phyloP scores from a whole-genome alignment of 1,140 invertebrate genomes.

The Saccostrea glomerata region DNA sequence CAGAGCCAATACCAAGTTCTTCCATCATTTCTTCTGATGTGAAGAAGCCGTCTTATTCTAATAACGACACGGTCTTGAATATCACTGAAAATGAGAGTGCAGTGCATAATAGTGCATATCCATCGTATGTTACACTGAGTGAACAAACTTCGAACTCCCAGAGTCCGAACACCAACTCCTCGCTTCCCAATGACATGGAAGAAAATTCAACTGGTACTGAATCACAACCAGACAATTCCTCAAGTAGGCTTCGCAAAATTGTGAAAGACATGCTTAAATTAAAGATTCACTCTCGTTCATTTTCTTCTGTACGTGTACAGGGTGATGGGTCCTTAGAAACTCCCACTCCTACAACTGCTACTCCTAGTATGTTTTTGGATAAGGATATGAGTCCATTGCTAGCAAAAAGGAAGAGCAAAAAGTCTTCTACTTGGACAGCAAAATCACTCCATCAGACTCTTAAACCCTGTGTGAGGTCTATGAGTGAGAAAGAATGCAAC shows the following conservation, averaged over 20 bases:
- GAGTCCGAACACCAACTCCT: not conserved
- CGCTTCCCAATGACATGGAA: not conserved
- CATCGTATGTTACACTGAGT: not conserved
- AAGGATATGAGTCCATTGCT: conserved; percentile 41
- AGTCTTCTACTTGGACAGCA: conserved; percentile 45
- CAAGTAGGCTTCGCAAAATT: conserved; percentile 20
- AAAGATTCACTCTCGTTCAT: conserved; percentile 42
- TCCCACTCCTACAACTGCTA: not conserved
- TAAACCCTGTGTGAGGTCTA: conserved; percentile 7
- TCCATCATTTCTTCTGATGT: not conserved
- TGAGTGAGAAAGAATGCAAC: conserved; percentile 8
- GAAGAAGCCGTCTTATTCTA: not conserved
- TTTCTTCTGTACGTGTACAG: conserved; percentile 4
- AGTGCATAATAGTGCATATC: not conserved
- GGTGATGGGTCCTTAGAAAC: conserved; percentile 44
- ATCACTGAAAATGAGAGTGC: conserved; percentile 13
- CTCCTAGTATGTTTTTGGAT: conserved; percentile 26
- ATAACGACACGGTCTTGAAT: not conserved
- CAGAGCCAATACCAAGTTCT: not conserved
- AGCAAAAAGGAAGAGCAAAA: conserved; percentile 32
- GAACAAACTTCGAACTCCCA: not conserved
- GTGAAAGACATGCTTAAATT: conserved; percentile 51
- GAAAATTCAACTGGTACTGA: not conserved
- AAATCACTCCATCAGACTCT: conserved; percentile 37
- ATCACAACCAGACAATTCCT: not conserved